phyloP scores from a whole-genome alignment of 1,140 invertebrate genomes.

The Spodoptera litura region DNA sequence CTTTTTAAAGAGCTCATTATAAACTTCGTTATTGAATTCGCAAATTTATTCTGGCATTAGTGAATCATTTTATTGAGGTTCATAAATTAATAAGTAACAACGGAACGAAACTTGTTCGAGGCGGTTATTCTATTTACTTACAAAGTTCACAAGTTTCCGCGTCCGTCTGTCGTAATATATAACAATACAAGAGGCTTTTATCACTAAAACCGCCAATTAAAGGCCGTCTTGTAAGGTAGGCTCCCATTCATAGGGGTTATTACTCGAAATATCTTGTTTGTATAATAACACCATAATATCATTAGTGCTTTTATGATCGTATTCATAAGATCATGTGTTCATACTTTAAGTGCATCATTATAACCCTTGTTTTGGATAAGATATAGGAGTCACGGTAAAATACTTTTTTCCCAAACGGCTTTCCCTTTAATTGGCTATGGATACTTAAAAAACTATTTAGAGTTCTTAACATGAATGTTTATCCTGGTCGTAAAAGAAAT shows the following conservation, averaged over 20 bases:
- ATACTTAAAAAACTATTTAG: conserved; percentile 71
- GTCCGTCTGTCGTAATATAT: conserved; percentile 41
- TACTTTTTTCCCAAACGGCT: conserved; percentile 66
- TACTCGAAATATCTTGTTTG: conserved; percentile 67
- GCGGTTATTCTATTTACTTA: conserved; percentile 34
- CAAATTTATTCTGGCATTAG: conserved; percentile 26
- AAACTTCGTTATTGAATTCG: conserved; percentile 22
- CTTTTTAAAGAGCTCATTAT: conserved; percentile 18
- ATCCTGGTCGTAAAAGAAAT: conserved; percentile 68
- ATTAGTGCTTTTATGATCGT: conserved; percentile 70
- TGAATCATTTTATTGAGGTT: conserved; percentile 38
- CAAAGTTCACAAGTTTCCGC: conserved; percentile 27
- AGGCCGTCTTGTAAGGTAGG: conserved; percentile 50
- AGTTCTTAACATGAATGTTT: conserved; percentile 59
- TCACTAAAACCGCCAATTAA: conserved; percentile 61
- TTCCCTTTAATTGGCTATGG: conserved; percentile 72
- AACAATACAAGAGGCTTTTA: conserved; percentile 43
- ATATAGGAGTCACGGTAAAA: conserved; percentile 70
- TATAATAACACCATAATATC: conserved; percentile 69
- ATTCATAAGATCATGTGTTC: conserved; percentile 71
- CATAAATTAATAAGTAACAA: conserved; percentile 31
- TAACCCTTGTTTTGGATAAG: conserved; percentile 74
- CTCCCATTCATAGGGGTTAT: conserved; percentile 57
- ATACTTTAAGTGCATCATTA: conserved; percentile 73
- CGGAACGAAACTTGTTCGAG: background rate